Conservation (phyloP, 2,797 vertebrate species). For the Ispidina picta region DNA sequence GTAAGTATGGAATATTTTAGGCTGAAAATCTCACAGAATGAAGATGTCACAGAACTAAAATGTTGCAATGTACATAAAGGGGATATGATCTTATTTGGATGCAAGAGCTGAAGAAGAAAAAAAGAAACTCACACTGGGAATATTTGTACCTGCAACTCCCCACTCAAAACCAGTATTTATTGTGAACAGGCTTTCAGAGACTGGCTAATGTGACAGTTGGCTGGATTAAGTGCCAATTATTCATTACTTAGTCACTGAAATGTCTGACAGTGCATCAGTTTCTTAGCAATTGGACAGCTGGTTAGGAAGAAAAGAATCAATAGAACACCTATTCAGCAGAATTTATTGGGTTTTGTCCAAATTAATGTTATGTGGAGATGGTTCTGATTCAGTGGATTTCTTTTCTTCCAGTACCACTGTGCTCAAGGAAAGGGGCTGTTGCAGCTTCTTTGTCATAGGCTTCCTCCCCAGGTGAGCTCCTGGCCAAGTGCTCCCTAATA, state of each 20-base stretch:
- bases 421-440: background rate
- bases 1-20: background rate
- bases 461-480: background rate
- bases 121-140: constrained; percentile 31
- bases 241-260: constrained; percentile 36
- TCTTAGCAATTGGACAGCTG: constrained; percentile 49
- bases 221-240: constrained; percentile 51
- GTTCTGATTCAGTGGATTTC: background rate
- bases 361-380: background rate
- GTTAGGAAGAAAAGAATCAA: constrained; percentile 51
- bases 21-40: background rate
- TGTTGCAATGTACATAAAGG: background rate
- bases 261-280: constrained; percentile 47
- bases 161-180: constrained; percentile 36
- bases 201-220: constrained; percentile 16
- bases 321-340: constrained; percentile 57
- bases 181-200: constrained; percentile 44
- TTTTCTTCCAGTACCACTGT: background rate
- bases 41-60: constrained; percentile 19
- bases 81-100: background rate
- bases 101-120: background rate
- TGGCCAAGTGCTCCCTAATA: background rate
- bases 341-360: constrained; percentile 49
- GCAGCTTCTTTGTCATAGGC: background rate
- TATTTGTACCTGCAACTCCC: constrained; percentile 38